phyloP scores from a whole-genome alignment of 2,888 invertebrate genomes.

The Oscheius myriophilus region DNA sequence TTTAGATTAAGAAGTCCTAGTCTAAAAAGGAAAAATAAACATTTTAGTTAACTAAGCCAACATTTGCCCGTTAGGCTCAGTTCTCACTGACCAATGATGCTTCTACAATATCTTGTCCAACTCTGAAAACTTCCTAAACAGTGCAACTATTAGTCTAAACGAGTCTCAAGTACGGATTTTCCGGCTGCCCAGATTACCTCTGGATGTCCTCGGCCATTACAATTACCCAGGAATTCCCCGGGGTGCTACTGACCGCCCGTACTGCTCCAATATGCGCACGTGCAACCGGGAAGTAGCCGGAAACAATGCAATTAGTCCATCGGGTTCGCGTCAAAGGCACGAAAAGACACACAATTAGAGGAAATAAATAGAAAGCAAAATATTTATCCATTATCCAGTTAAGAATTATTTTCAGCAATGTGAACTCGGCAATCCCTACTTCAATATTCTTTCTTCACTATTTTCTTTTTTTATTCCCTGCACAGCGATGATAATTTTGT shows the following conservation, averaged over 20 bases:
- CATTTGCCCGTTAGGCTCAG: too few species aligned
- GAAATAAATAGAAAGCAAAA: background rate
- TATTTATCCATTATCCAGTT: background rate
- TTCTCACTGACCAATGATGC: too few species aligned
- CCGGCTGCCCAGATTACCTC: constrained; percentile 22
- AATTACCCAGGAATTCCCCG: constrained; percentile 30
- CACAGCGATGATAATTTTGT: constrained; percentile 93
- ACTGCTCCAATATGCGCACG: constrained; percentile 24
- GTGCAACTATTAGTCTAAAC: too few species aligned
- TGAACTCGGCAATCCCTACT: constrained; percentile 96
- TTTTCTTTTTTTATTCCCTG: constrained; percentile 99
- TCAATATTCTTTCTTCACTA: constrained; percentile 95
- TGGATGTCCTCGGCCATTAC: constrained; percentile 29
- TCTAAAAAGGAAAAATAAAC: too few species aligned
- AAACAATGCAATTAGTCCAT: background rate
- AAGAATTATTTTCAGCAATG: constrained; percentile 75
- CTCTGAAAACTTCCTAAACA: too few species aligned
- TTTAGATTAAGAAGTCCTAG: too few species aligned
- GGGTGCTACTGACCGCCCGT: constrained; percentile 30
- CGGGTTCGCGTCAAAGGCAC: background rate
- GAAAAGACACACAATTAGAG: background rate
- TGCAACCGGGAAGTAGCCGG: constrained; percentile 19
- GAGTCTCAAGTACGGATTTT: constrained; percentile 22
- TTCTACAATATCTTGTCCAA: too few species aligned
- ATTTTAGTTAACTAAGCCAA: too few species aligned